Base-by-base conservation (phyloP, 2,888 invertebrate genomes). In the Tanytarsus gracilentus region DNA sequence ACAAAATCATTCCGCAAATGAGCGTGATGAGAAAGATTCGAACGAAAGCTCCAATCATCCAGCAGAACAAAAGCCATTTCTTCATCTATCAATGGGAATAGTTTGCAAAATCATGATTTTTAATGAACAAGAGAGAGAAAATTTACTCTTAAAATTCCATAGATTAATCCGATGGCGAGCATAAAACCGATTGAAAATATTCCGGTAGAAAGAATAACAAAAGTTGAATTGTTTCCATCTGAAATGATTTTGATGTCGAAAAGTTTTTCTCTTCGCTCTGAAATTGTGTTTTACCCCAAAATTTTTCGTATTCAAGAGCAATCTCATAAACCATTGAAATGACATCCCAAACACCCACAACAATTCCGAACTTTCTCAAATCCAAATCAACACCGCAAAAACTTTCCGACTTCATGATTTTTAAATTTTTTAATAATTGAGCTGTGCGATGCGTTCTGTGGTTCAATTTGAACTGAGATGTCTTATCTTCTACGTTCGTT, bases 271-370 rank as follows among this genome's bases (percentile, higher is more conserved):
- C n/a, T n/a, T n/a, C n/a, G n/a, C n/a, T n/a, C n/a, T n/a, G n/a
- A n/a, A n/a, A n/a, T n/a, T n/a, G n/a, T n/a, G n/a, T n/a, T n/a
- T n/a, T n/a, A n/a, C n/a, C n/a, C n/a, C n/a, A n/a, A n/a, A n/a
- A n/a, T n/a, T n/a, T n/a, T 23, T 48, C 14, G 21, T 21, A 18
- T 5, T 48, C 48, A 14, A 53, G 16, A 36, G 26, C 6, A 53
- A 36, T 11, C 39, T 53, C 36, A 9, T 7, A 23, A 18, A 53
- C 4, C 14, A 26, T 36, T 23, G 53, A 36, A 4, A 36, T 2
- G n/a, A 53, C 25, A 36, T 53, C 53, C 23, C 8, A 33, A 5
- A 53, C 6, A n/a, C 25, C 53, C 21, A 53, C 39, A 36, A 25
- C 36, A 25, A 53, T 21, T 7, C 36, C 36, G 16, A 25, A 33